A percentile compares a stretch with the other conserved stretches of the same genome.
Conservation (phyloP, 2,113 vertebrate species). For the Lophura nycthemera region DNA sequence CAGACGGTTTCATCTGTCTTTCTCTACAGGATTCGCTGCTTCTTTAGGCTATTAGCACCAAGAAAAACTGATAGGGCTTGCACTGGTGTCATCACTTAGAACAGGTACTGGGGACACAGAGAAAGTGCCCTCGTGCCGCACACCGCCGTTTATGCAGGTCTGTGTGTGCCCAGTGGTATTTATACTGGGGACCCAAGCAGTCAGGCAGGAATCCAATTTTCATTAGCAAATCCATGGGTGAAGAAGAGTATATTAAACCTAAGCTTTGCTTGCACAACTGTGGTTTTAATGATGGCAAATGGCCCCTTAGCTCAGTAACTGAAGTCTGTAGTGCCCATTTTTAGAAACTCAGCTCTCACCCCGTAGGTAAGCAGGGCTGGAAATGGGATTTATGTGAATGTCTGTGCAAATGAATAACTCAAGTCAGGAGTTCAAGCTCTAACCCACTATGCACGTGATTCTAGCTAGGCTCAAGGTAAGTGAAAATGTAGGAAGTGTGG, state of each 20-base stretch:
- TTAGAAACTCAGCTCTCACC: not conserved
- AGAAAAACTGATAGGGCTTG: conserved; percentile 35
- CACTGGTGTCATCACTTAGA: conserved; percentile 3
- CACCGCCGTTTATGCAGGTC: not conserved
- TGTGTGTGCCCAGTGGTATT: not conserved
- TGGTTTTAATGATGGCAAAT: not conserved
- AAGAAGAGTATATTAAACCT: not conserved
- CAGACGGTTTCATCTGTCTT: conserved; percentile 49
- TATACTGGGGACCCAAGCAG: not conserved
- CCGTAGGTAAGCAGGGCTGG: not conserved
- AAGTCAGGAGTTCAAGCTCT: not conserved
- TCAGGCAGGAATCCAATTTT: not conserved
- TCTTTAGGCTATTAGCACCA: not conserved
- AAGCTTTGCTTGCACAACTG: not conserved
- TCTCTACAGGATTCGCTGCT: conserved; percentile 40
- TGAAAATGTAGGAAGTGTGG: accelerated
- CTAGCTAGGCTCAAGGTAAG: not conserved
- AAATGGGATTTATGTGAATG: not conserved
- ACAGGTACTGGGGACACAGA: not conserved
- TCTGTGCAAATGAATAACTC: not conserved
- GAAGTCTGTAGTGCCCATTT: not conserved
- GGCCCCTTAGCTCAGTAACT: not conserved
- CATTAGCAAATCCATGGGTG: not conserved
- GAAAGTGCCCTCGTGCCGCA: not conserved
- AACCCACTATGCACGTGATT: accelerated